Percentiles rank a stretch among this genome's conserved stretches.
phyloP scores from a whole-genome alignment of 2,113 vertebrate genomes.

The Sphaerodactylus townsendi region DNA sequence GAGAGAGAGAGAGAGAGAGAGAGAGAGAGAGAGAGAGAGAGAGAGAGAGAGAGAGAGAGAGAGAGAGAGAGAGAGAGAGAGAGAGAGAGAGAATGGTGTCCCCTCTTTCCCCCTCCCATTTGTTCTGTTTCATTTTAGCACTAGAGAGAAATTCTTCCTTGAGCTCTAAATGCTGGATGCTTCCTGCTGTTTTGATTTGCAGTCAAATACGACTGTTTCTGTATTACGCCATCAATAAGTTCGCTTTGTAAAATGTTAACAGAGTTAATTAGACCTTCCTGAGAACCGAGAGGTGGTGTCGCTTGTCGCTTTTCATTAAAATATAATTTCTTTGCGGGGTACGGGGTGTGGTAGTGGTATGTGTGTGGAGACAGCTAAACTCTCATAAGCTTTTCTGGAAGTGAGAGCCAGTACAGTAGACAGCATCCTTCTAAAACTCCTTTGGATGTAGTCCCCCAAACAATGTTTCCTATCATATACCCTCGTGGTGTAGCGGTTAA shows the following conservation, averaged over 20 bases:
- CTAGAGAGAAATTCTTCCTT: neutral
- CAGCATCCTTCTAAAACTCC: neutral
- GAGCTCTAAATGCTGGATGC: neutral
- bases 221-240: neutral
- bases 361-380: neutral
- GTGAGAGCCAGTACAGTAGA: neutral
- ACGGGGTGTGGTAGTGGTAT: too few species aligned
- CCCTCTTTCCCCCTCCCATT: neutral
- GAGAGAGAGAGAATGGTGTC: too few species aligned
- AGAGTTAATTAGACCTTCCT: constrained; percentile 13
- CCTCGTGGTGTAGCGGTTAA: too few species aligned
- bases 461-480: too few species aligned
- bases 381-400: neutral
- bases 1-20: too few species aligned
- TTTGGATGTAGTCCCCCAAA: too few species aligned
- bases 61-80: neutral
- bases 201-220: constrained; percentile 5
- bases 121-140: constrained; percentile 5
- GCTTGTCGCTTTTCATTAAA: constrained; percentile 6
- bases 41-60: too few species aligned
- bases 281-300: neutral
- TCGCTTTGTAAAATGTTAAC: constrained; percentile 9
- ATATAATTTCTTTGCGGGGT: neutral
- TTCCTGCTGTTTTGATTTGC: constrained; percentile 10
- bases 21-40: neutral